A percentile compares a stretch with the other conserved stretches of the same genome.
Conservation (phyloP, 2,113 vertebrate species). For the Megaceryle torquata region DNA sequence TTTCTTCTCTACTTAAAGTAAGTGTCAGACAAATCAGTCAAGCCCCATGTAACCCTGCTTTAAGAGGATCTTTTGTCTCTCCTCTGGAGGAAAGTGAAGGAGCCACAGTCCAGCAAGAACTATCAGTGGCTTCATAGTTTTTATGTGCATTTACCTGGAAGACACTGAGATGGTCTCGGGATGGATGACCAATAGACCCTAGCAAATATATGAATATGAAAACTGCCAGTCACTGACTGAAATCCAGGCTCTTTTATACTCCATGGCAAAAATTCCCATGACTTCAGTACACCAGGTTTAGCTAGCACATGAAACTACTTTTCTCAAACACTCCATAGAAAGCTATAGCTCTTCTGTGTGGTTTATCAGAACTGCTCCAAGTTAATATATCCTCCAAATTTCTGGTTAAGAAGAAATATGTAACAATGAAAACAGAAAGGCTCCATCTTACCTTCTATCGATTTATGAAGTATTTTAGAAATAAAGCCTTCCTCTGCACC, state of each 20-base stretch:
- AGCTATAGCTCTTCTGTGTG: slow-evolving; percentile 37
- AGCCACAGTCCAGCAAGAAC: background rate
- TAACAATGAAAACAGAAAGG: slow-evolving; percentile 45
- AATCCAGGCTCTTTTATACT: background rate
- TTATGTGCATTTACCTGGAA: background rate
- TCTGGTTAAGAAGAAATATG: slow-evolving; percentile 44
- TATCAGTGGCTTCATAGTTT: background rate
- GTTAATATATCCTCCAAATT: slow-evolving; percentile 48
- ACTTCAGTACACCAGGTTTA: slow-evolving; percentile 7
- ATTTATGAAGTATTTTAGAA: slow-evolving; percentile 60
- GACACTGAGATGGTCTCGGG: background rate
- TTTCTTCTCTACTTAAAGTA: background rate
- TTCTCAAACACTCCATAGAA: slow-evolving; percentile 19
- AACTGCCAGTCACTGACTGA: background rate
- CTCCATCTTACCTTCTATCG: background rate
- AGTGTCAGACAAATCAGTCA: background rate
- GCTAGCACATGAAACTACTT: slow-evolving; percentile 1
- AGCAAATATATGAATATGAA: background rate
- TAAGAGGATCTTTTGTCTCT: background rate
- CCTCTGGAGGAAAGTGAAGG: background rate
- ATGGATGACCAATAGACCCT: background rate
- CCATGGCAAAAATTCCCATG: background rate
- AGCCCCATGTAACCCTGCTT: background rate
- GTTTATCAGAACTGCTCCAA: background rate
- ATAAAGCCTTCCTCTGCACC: slow-evolving; percentile 51